A percentile compares a stretch with the other conserved stretches of the same genome.
Evolutionary conservation across 1,140 invertebrate species (phyloP).

Genomic region (Alviniconcha marisindica): DNA sequence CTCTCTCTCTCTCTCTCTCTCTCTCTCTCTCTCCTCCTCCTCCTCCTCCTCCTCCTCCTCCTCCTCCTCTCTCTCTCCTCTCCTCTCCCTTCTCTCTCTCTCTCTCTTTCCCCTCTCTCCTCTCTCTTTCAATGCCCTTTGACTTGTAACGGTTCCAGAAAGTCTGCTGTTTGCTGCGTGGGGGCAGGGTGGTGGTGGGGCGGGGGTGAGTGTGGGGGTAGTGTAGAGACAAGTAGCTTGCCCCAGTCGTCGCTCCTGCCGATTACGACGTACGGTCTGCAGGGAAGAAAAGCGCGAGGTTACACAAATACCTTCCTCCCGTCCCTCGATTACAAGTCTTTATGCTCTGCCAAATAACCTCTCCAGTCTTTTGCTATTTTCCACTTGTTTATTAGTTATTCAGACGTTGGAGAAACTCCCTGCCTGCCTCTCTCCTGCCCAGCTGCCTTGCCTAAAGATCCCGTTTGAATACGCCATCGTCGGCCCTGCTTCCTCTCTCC

Average conservation of each 20-base stretch:
- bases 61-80: not conserved
- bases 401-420: no score
- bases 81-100: not conserved
- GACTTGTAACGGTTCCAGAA: not conserved
- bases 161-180: not conserved
- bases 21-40: not conserved
- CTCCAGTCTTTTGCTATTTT: not conserved
- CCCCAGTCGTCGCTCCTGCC: not conserved
- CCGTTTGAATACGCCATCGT: slow-evolving; percentile 22
- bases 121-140: no score
- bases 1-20: no score
- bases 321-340: slow-evolving; percentile 16
- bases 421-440: slow-evolving; percentile 10
- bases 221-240: not conserved
- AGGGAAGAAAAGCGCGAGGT: not conserved
- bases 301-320: slow-evolving; percentile 4
- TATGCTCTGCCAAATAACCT: slow-evolving; percentile 12
- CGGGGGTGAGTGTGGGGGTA: not conserved
- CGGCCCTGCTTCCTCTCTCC: no score
- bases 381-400: slow-evolving; percentile 38
- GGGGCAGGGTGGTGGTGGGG: not conserved
- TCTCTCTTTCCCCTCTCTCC: no score
- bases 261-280: not conserved
- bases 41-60: not conserved
- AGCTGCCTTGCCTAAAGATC: slow-evolving; percentile 15